phyloP scores from a whole-genome alignment of 2,888 invertebrate genomes.

The Atherix ibis region DNA sequence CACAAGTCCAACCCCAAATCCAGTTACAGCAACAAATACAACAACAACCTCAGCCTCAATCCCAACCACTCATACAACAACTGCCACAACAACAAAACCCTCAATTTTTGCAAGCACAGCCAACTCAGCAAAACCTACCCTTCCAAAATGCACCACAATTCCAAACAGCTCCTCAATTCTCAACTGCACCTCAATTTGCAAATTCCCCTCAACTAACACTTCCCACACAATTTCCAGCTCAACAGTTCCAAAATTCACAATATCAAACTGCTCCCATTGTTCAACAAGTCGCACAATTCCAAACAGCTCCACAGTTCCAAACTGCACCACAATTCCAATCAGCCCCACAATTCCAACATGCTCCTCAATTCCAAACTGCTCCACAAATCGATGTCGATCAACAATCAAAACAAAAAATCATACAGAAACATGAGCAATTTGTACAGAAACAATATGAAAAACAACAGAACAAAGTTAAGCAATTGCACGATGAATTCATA shows the following conservation, averaged over 20 bases:
- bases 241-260: conserved; percentile 20
- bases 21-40: conserved; percentile 1
- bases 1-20: conserved; percentile 1
- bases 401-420: conserved; percentile 53
- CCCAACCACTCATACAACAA: too few relatives aligned
- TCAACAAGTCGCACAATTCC: conserved; percentile 5
- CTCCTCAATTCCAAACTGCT: conserved; percentile 2
- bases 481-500: conserved; percentile 53
- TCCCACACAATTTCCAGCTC: too few relatives aligned
- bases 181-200: conserved; percentile 8
- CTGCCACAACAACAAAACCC: neutral
- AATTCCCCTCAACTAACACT: conserved; percentile 13
- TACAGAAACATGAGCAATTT: conserved; percentile 60
- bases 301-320: conserved; percentile 21
- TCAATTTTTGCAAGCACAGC: conserved; percentile 8
- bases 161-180: conserved; percentile 11
- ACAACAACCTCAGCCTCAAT: too few relatives aligned
- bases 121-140: conserved; percentile 13
- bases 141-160: conserved; percentile 9
- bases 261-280: conserved; percentile 13
- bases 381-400: conserved; percentile 33
- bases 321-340: conserved; percentile 25
- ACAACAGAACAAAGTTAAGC: conserved; percentile 57
- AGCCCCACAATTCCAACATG: conserved; percentile 27
- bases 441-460: conserved; percentile 66